Base-by-base conservation (phyloP, 1,140 invertebrate genomes). In the Asobara japonica region DNA sequence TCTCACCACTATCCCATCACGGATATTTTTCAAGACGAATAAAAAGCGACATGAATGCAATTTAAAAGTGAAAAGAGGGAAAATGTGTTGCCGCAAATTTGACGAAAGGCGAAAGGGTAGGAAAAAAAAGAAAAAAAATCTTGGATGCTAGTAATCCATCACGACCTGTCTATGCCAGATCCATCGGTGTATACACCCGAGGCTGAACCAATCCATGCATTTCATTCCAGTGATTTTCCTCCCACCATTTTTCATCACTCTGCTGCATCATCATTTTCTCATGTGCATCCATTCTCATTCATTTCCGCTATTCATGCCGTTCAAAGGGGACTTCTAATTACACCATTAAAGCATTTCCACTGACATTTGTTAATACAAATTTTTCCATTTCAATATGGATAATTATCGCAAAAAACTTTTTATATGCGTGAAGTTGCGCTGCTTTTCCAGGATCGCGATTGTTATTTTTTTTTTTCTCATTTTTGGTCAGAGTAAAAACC, bases 161-260 rank as follows among this genome's bases (percentile, higher is more conserved):
- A 86, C 79, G 70, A 65, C 78, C 83, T 85, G 84, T 85, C 83
- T 84, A 81, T 82, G 76, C 76, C 84, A 84, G 78, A 74, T 83
- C 84, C 78, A 77, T 82, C 76, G 76, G 75, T 76, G 67, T 66
- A 72, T 70, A 66, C 71, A 61, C 82, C 80, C 76, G 76, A 72
- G 81, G 83, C 84, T 83, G 84, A 85, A 85, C 79, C 83, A 85
- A 86, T 86, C 82, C 82, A 84, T 84, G 84, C 83, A 84, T 86
- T 86, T 84, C 83, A 83, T 84, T 84, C 82, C 83, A 76, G 79
- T 79, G 80, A 84, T 81, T 85, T 83, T 79, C 80, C 83, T 81
- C 25, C 18, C 22, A 79, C 82, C 80, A 85, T 86, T 86, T 86
- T 86, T 84, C 83, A 86, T 82, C 80, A 75, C 75, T 72, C 75